Base-by-base conservation (phyloP, 2,797 vertebrate species). In the Crenichthys baileyi region DNA sequence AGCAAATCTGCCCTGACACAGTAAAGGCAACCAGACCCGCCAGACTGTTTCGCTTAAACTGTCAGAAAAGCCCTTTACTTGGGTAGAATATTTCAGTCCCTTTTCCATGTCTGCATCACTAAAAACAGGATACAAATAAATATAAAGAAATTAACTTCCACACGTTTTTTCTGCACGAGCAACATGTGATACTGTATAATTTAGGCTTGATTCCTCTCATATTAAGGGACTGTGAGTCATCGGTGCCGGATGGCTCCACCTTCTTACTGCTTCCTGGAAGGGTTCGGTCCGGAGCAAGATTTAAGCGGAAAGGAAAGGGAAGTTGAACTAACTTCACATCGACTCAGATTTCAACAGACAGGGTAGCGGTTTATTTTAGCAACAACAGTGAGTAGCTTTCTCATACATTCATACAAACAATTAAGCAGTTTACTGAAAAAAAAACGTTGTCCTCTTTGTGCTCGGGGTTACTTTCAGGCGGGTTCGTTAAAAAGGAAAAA, bases 211-310 rank as follows among this genome's bases (percentile, higher is more conserved):
- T 87, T 73, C 80, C 79, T 84, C 84, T 77, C 80, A 76, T 81
- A 31, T 16, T 83, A 63, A 79, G 88, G 76, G 79, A 76, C 83
- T 5, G 31, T 5, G 31, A n/a, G 18, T 72, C 13, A 48, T 36
- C 36, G 16, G 68, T 29, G 0, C 8, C 8, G 44, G 50, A 44
- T 80, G 85, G 90, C 93, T 91, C 93, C 93, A 93, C 93, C 93
- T 90, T 89, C 81, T 82, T 31, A 13, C 78, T 61, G 87, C 82
- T 87, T 63, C 87, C 80, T 85, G 85, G 44, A 67, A 84, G 89
- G 92, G 91, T 0, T 87, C 79, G 88, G 83, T 85, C 79, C 20
- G 20, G 78, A 71, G 80, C 72, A 84, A 84, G 75, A 83, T 80
- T 89, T 78, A 83, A 90, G 73, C 83, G 36, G 80, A 82, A 18